Conservation (phyloP, 1,140 invertebrate species). For the Cherax destructor region DNA sequence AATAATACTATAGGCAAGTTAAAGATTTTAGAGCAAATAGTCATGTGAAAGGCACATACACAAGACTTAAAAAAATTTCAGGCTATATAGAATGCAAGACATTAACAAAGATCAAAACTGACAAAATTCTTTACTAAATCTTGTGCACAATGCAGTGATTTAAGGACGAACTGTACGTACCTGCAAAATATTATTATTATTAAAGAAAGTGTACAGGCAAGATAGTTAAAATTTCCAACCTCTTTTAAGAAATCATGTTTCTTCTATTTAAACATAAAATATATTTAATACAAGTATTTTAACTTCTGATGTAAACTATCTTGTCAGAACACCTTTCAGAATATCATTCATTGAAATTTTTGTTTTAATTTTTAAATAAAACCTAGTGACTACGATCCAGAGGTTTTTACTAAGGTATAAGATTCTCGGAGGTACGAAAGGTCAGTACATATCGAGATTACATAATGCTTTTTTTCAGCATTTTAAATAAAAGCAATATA, state of each 20-base stretch:
- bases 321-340: background rate
- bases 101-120: background rate
- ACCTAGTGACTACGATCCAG: background rate
- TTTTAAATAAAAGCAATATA: slow-evolving; percentile 43
- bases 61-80: slow-evolving; percentile 30
- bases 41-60: slow-evolving; percentile 14
- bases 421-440: slow-evolving; percentile 22
- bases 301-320: background rate
- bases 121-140: background rate
- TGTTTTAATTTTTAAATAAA: background rate
- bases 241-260: slow-evolving; percentile 8
- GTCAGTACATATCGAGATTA: slow-evolving; percentile 33
- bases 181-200: background rate
- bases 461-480: background rate
- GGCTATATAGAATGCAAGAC: slow-evolving; percentile 16
- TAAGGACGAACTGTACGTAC: slow-evolving; percentile 29
- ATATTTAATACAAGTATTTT: background rate
- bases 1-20: slow-evolving; percentile 14
- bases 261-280: slow-evolving; percentile 8
- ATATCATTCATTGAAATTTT: slow-evolving; percentile 6
- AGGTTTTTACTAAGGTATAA: background rate
- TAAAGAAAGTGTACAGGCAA: slow-evolving; percentile 15
- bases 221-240: slow-evolving; percentile 14
- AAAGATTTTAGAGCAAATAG: slow-evolving; percentile 4
- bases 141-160: slow-evolving; percentile 18